These are phyloP conservation scores for Microtus montanus DNA, from an alignment of 2,113 vertebrate genomes.

Conservation along the genomic window DNA sequence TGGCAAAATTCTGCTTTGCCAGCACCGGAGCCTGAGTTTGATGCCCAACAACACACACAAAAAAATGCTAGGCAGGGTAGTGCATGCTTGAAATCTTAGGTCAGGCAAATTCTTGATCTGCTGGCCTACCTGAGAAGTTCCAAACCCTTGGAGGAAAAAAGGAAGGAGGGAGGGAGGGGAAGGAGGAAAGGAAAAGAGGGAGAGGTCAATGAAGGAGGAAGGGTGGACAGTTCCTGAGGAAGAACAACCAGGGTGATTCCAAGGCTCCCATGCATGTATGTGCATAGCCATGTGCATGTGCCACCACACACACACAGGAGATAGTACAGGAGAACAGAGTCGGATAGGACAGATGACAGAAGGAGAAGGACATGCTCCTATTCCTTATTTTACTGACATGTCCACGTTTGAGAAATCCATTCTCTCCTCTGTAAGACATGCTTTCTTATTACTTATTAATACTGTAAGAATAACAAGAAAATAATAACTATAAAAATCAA, in stretches of 20 bases:
- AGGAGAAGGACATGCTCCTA: background rate
- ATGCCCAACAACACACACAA: background rate
- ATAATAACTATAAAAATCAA: background rate
- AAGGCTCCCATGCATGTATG: too few relatives aligned
- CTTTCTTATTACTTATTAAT: background rate
- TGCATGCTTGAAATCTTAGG: background rate
- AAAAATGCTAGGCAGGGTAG: background rate
- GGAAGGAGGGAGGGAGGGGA: too few relatives aligned
- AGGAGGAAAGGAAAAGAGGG: rapidly evolving
- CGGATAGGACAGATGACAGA: background rate
- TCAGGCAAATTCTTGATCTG: background rate
- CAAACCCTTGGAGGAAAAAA: too few relatives aligned
- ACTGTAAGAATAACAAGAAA: background rate
- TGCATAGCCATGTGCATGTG: background rate
- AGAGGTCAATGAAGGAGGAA: too few relatives aligned
- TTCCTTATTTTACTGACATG: background rate
- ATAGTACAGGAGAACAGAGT: background rate
- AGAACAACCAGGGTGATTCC: background rate
- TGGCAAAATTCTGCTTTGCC: background rate
- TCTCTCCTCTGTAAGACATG: background rate
- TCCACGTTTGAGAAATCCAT: background rate
- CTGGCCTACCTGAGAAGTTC: background rate
- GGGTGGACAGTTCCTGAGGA: too few relatives aligned
- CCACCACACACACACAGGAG: background rate
- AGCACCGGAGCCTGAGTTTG: background rate